A percentile compares a stretch with the other conserved stretches of the same genome.
phyloP scores from a whole-genome alignment of 2,113 vertebrate genomes.

The Pavo muticus region DNA sequence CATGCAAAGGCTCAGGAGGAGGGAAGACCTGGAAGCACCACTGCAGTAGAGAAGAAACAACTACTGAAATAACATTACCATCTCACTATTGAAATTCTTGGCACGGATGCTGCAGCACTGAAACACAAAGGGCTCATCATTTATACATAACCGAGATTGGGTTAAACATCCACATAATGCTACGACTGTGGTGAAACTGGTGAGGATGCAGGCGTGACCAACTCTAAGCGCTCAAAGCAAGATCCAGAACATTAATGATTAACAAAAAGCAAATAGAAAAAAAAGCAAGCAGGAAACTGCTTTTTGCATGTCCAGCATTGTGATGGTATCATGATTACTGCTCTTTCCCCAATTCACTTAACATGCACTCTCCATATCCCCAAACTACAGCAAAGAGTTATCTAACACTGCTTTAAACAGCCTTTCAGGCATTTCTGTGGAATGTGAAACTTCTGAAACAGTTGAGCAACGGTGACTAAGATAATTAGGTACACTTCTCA shows the following conservation, averaged over 20 bases:
- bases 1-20: neutral
- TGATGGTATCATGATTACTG: neutral
- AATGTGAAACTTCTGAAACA: neutral
- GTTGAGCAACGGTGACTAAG: conserved; percentile 31
- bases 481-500: neutral
- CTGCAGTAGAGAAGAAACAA: neutral
- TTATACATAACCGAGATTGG: neutral
- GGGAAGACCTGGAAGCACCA: neutral
- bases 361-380: accelerated
- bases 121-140: neutral
- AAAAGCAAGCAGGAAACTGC: neutral
- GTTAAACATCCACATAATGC: neutral
- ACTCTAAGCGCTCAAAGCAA: neutral
- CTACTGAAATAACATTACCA: accelerated
- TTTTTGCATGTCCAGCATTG: neutral
- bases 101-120: neutral
- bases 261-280: neutral
- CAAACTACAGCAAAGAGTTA: neutral
- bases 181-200: neutral
- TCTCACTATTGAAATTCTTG: neutral
- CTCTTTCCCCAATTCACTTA: neutral
- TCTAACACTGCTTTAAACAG: neutral
- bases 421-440: neutral
- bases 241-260: conserved; percentile 40
- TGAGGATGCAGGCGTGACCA: neutral